Base-by-base conservation (phyloP, 2,113 vertebrate genomes). In the Thryonomys swinderianus region DNA sequence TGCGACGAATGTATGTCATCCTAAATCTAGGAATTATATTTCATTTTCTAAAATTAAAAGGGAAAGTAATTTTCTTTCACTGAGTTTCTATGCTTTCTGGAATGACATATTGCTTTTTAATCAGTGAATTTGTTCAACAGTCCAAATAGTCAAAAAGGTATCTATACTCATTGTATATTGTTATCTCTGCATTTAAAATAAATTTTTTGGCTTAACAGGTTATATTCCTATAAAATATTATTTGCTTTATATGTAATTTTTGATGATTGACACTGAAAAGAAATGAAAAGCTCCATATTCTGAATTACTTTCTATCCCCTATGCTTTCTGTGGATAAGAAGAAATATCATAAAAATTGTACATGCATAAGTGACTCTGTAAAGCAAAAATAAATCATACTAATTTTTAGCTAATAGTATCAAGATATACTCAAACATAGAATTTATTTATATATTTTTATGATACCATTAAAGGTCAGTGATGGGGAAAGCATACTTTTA, bases 1-100 rank as follows among this genome's bases (percentile, higher is more conserved):
- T 48, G 20, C 1, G 3, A 82, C 57, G 5, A 87, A 37, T n/a
- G 42, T 10, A 51, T 0, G 0, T 0, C 18, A 23, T 9, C 7
- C 53, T 89, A 62, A 82, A 86, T 2, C 11, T 61, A 93, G 2
- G 21, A 12, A 12, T 55, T 12, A n/a, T 40, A 66, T 0, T 90
- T 48, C 0, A 8, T 53, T 83, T 2, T 81, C 64, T 1, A 21
- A 51, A 8, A 42, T 30, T 18, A 86, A 14, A 0, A 27, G 88
- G 8, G 0, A 1, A 21, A 2, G 71, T 93, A 95, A 18, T 1
- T 32, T 23, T 17, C 1, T 2, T 40, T 89, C 27, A 71, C 51
- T 10, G 0, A 42, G 34, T 20, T 80, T 37, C 83, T 1, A 1
- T 2, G 1, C 5, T 12, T 66, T 79, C 12, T 25, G 53, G 48